These are phyloP conservation scores for Leucania comma DNA, from an alignment of 2,888 invertebrate genomes.

Conservation along the genomic window DNA sequence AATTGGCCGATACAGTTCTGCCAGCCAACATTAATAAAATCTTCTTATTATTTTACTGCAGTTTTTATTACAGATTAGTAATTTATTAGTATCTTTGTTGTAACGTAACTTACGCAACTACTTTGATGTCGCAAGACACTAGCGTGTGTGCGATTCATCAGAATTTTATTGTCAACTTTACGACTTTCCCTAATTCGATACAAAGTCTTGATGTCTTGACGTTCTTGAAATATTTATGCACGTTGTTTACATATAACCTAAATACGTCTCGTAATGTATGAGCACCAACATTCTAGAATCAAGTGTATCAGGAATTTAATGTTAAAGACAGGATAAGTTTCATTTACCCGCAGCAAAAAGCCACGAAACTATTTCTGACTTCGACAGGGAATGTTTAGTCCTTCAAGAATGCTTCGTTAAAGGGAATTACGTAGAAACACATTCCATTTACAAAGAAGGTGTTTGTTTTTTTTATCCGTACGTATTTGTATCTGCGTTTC, in stretches of 20 bases:
- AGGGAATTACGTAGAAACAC: conserved; percentile 79
- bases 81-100: conserved; percentile 68
- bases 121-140: conserved; percentile 68
- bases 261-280: conserved; percentile 19
- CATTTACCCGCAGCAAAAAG: conserved; percentile 47
- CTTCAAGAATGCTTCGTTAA: conserved; percentile 61
- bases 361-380: conserved; percentile 69
- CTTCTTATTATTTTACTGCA: conserved; percentile 59
- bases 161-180: conserved; percentile 76
- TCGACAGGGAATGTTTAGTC: conserved; percentile 75
- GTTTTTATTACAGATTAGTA: conserved; percentile 71
- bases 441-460: conserved; percentile 76
- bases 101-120: conserved; percentile 55
- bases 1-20: conserved; percentile 17
- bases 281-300: conserved; percentile 11
- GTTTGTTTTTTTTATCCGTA: conserved; percentile 76
- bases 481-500: conserved; percentile 76
- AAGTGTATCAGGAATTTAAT: conserved; percentile 36
- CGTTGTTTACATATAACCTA: conserved; percentile 33
- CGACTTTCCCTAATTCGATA: conserved; percentile 66
- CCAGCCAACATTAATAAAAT: conserved; percentile 29
- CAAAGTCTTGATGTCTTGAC: conserved; percentile 42
- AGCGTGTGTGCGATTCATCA: conserved; percentile 73
- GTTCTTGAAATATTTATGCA: conserved; percentile 41
- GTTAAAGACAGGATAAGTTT: conserved; percentile 41